These are phyloP conservation scores for Microctenopoma stevenorrisi DNA, from an alignment of 2,797 vertebrate species.

Conservation along the genomic window DNA sequence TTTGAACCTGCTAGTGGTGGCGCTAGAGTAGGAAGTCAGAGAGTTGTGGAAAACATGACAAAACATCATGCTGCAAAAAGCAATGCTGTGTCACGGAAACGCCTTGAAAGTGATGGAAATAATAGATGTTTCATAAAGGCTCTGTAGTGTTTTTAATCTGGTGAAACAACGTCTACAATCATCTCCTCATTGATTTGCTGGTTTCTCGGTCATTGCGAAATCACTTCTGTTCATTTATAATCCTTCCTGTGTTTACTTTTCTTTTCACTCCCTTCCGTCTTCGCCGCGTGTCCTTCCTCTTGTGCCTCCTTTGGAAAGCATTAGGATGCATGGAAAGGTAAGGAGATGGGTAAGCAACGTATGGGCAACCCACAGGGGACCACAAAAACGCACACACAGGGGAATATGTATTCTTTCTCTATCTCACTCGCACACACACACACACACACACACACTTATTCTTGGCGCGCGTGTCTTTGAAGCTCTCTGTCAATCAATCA, in stretches of 20 bases:
- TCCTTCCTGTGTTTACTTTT: conserved; percentile 8
- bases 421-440: conserved; percentile 10
- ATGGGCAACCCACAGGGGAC: conserved; percentile 63
- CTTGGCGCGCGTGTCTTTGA: conserved; percentile 62
- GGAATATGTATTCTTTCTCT: conserved; percentile 20
- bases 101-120: no score
- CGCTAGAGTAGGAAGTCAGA: no score
- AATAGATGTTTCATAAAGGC: no score
- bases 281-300: conserved; percentile 12
- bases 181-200: no score
- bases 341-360: conserved; percentile 72
- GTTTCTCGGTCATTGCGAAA: neutral
- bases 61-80: no score
- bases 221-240: conserved; percentile 12
- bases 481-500: conserved; percentile 79
- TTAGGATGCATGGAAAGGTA: conserved; percentile 62
- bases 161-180: no score
- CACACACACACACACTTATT: conserved; percentile 13
- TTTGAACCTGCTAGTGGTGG: no score
- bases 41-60: no score
- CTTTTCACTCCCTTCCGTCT: neutral
- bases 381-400: conserved; percentile 44
- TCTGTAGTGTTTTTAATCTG: no score
- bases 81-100: no score
- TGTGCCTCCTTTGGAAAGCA: conserved; percentile 53